Evolutionary conservation across 2,113 vertebrate genomes (phyloP).

Genomic region (Xyliphius kryptos): DNA sequence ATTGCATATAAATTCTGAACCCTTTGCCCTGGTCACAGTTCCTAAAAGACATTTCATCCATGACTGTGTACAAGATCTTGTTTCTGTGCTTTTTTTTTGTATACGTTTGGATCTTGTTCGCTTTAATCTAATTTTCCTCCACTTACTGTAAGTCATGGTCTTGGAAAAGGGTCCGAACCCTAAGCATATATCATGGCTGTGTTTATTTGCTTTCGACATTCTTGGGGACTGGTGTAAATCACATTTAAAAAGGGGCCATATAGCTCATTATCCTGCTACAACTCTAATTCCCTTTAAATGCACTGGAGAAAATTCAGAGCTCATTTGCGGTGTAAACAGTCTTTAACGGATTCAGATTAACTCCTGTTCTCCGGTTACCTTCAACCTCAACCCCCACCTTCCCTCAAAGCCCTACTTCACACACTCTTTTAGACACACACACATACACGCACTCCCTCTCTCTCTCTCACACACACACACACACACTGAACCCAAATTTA

Average conservation of each 20-base stretch:
- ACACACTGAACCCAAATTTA: too few species aligned
- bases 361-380: conserved; percentile 59
- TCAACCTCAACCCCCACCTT: conserved; percentile 29
- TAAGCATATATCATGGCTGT: conserved; percentile 51
- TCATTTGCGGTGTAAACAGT: conserved; percentile 71
- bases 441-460: too few species aligned
- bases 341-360: conserved; percentile 69
- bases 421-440: too few species aligned
- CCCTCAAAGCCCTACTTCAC: conserved; percentile 45
- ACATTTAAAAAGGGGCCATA: conserved; percentile 57
- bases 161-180: conserved; percentile 7
- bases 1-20: too few species aligned
- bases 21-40: too few species aligned
- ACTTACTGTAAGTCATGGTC: conserved; percentile 27
- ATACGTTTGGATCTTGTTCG: conserved; percentile 5
- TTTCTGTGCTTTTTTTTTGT: not conserved
- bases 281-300: conserved; percentile 56
- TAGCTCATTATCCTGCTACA: conserved; percentile 61
- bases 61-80: too few species aligned
- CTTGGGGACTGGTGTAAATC: conserved; percentile 65
- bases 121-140: conserved; percentile 26
- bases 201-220: conserved; percentile 63
- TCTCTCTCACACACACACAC: not conserved
- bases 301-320: conserved; percentile 64
- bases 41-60: too few species aligned